Conservation (phyloP, 2,888 invertebrate species). For the Drosophila kokeensis region DNA sequence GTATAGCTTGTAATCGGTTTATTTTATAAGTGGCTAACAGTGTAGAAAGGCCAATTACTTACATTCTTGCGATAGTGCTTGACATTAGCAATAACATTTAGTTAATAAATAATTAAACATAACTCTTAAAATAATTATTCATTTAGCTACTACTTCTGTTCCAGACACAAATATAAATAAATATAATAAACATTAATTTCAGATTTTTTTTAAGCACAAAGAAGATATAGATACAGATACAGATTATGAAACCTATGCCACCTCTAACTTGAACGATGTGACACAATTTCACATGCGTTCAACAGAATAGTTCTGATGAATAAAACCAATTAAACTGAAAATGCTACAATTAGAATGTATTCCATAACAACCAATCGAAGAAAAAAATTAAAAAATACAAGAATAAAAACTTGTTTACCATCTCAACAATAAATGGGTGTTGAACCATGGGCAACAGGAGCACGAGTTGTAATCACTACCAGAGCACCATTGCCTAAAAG, state of each 20-base stretch:
- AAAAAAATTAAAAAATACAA: neutral
- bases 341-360: neutral
- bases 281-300: neutral
- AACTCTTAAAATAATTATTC: neutral
- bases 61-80: neutral
- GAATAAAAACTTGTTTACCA: neutral
- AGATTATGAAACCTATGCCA: neutral
- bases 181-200: too few species aligned
- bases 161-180: neutral
- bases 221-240: too few species aligned
- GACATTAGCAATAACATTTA: neutral
- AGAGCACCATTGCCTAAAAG: neutral
- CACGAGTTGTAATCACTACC: neutral
- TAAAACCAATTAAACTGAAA: neutral
- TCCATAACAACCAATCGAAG: neutral
- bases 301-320: neutral
- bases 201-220: too few species aligned
- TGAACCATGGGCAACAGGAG: neutral
- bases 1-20: constrained; percentile 4
- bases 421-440: too few species aligned
- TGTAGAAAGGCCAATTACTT: constrained; percentile 8
- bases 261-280: neutral
- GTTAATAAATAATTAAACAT: neutral
- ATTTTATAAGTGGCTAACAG: constrained; percentile 21
- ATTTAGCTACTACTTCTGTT: neutral